Evolutionary conservation across 2,113 vertebrate species (phyloP).

Genomic region (Camelus dromedarius): DNA sequence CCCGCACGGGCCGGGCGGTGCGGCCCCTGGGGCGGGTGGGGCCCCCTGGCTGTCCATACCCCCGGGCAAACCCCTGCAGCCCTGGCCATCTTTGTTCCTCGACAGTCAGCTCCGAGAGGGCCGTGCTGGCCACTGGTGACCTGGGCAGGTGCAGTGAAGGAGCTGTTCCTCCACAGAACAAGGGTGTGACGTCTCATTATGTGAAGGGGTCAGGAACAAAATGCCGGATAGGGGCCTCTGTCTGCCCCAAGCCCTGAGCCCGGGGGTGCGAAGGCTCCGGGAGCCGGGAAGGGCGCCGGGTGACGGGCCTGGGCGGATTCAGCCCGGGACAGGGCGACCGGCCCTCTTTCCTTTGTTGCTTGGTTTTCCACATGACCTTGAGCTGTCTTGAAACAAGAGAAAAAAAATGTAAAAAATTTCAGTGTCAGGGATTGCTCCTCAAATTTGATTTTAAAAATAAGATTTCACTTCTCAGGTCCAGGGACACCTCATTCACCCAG

Average conservation of each 20-base stretch:
- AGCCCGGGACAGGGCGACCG: rapidly evolving
- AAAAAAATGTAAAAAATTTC: neutral
- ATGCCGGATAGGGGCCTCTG: neutral
- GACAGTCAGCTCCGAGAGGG: too few species aligned
- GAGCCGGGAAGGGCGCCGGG: neutral
- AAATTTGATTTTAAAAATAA: neutral
- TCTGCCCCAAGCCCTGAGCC: too few species aligned
- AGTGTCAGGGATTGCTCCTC: neutral
- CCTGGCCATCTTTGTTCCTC: rapidly evolving
- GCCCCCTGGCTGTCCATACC: neutral
- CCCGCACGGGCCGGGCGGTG: rapidly evolving
- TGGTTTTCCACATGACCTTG: neutral
- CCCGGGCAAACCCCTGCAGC: rapidly evolving
- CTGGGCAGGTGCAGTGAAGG: rapidly evolving
- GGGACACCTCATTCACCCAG: rapidly evolving
- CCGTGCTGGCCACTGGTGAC: neutral
- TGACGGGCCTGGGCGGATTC: rapidly evolving
- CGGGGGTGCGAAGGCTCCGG: rapidly evolving
- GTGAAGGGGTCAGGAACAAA: too few species aligned
- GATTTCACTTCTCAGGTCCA: neutral
- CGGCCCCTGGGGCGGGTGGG: neutral
- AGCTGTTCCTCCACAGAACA: rapidly evolving
- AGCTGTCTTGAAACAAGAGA: neutral
- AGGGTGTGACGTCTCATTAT: neutral
- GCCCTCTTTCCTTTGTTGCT: neutral